Evolutionary conservation across 1,140 invertebrate species (phyloP), one percentile per base, ranked within the genome.

Genomic region (Aplysia californica): DNA sequence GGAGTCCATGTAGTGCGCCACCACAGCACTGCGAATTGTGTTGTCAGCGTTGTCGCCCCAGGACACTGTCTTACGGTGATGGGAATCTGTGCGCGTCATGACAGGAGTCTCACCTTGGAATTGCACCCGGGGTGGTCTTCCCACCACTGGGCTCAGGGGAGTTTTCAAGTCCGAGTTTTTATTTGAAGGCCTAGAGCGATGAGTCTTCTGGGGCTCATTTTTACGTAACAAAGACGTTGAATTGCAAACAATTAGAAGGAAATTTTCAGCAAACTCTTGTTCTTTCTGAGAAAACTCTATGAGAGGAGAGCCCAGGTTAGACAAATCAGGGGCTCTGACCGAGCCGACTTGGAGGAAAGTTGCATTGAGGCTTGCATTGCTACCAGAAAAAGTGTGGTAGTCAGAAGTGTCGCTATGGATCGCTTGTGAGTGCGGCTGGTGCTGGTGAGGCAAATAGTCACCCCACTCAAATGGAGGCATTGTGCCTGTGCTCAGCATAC

Each of bases 1-100:
- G 38, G 82, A 73, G 64, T 89, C 86, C 80, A 87, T 82, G 79
- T 89, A 89, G 33, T 80, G 82, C 39, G 76, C 59, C 5, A 83
- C 79, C n/a, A 88, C 82, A 58, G 87, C 84, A 55, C 79, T 78
- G 50, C 83, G 82, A 5, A 88, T 84, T 29, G 86, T 83, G 23
- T 79, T 81, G 71, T 88, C 85, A n/a, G 84, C 86, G 65, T 84
- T 85, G 58, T 89, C 88, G 3, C 87, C 87, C 88, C 88, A 89
- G 0, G 88, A 88, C 21, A 89, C 88, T 56, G 84, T 84, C 70
- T 89, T 89, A 3, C 87, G 75, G 23, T 66, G 72, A n/a, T n/a
- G n/a, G 0, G 86, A 86, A 71, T 88, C 86, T 23, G 79, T 75
- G 18, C 86, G 71, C 23, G 83, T 85, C 26, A 87, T 75, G 20